A percentile compares a stretch with the other conserved stretches of the same genome.
phyloP scores from a whole-genome alignment of 2,888 invertebrate genomes.

The Congeria kusceri region DNA sequence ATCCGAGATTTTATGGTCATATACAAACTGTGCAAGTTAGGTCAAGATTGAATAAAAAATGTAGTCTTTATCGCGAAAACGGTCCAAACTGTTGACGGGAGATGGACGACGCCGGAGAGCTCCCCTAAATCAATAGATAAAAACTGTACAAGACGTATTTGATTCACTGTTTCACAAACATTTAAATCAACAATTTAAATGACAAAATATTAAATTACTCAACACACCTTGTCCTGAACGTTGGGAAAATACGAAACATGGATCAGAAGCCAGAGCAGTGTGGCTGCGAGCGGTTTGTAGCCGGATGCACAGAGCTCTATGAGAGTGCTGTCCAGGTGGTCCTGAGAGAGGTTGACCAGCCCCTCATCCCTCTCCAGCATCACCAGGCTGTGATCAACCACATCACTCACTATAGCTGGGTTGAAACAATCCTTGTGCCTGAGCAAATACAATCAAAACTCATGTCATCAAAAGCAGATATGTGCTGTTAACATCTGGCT shows the following conservation, averaged over 20 bases:
- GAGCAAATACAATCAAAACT: conserved; percentile 2
- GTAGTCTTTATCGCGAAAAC: no score
- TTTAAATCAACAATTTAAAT: no score
- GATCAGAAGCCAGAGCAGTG: conserved; percentile 74
- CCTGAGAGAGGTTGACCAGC: conserved; percentile 66
- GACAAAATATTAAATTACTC: no score
- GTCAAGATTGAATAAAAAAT: no score
- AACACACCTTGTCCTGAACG: conserved; percentile 66
- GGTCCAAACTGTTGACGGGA: no score
- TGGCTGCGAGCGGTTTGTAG: conserved; percentile 65
- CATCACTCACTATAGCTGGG: conserved; percentile 68
- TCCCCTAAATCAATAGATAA: no score
- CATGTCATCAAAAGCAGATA: no score
- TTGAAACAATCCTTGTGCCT: conserved; percentile 79
- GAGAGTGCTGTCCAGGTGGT: conserved; percentile 73
- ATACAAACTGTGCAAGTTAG: no score
- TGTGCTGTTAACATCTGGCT: background rate
- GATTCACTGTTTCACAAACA: no score
- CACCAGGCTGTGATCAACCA: conserved; percentile 76
- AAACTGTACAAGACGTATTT: no score
- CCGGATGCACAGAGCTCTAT: conserved; percentile 73
- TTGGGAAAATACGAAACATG: conserved; percentile 75
- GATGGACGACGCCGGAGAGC: no score
- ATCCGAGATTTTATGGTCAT: no score
- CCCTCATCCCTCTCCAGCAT: conserved; percentile 76